These are phyloP conservation scores for Rachycentron canadum DNA, from an alignment of 2,797 vertebrate species.

Conservation along the genomic window DNA sequence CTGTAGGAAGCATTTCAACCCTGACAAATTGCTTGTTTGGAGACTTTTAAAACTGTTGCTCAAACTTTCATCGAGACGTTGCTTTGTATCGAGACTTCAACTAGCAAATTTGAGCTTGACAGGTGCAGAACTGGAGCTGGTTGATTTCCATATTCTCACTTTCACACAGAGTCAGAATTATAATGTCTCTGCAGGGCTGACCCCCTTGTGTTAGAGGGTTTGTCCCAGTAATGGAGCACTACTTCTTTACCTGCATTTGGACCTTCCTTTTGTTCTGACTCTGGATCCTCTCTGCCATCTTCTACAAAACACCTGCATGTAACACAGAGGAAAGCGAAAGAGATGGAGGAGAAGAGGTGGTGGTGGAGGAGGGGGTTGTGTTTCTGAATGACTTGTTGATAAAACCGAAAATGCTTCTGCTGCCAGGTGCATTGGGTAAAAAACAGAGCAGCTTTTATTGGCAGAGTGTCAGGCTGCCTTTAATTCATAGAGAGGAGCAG, in stretches of 20 bases:
- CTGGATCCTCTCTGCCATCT: conserved; percentile 1
- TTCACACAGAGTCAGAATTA: conserved; percentile 35
- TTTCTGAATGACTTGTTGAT: conserved; percentile 40
- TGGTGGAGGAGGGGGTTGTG: not conserved
- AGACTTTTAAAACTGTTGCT: not conserved
- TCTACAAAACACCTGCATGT: conserved; percentile 9
- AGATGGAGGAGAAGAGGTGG: not conserved
- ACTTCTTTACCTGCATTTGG: conserved; percentile 22
- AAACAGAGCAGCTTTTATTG: conserved; percentile 44
- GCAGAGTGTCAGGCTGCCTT: conserved; percentile 31
- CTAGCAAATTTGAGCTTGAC: conserved; percentile 14
- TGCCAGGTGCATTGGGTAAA: conserved; percentile 33
- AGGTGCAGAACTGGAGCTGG: conserved; percentile 1
- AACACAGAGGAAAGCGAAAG: not conserved
- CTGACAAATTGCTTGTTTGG: conserved; percentile 2
- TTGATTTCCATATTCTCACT: conserved; percentile 31
- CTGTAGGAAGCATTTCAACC: not conserved
- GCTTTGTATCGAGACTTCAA: not conserved
- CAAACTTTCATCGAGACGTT: not conserved
- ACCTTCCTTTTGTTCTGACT: conserved; percentile 29
- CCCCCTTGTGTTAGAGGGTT: conserved; percentile 17
- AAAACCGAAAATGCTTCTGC: conserved; percentile 35
- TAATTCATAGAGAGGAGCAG: conserved; percentile 20
- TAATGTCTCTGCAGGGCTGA: conserved; percentile 41
- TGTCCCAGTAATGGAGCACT: conserved; percentile 40